Evolutionary conservation across 2,888 invertebrate genomes (phyloP).

Genomic region (Drosophila cyrtoloma): DNA sequence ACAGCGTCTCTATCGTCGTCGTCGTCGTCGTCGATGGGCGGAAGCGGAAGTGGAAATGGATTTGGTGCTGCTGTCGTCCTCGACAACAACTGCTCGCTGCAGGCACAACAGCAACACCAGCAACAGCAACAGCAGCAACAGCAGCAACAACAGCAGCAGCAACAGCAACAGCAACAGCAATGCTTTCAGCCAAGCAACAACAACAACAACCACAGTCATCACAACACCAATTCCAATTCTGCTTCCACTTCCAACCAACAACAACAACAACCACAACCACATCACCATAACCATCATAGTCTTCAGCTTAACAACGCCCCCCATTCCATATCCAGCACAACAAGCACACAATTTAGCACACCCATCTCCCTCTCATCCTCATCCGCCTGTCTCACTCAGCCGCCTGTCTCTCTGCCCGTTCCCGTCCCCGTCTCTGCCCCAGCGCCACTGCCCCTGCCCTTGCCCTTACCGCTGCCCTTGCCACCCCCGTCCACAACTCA

Average conservation of each 20-base stretch:
- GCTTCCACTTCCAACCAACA: constrained; percentile 83
- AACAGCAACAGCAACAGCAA: constrained; percentile 43
- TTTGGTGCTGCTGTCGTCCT: constrained; percentile 62
- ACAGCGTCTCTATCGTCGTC: constrained; percentile 44
- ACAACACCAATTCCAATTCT: constrained; percentile 80
- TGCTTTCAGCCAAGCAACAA: constrained; percentile 54
- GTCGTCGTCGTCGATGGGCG: constrained; percentile 52
- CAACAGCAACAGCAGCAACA: constrained; percentile 61
- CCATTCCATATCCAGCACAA: constrained; percentile 50
- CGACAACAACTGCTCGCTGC: constrained; percentile 46
- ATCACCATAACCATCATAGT: constrained; percentile 59
- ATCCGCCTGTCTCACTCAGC: constrained; percentile 23
- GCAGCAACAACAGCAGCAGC: constrained; percentile 42
- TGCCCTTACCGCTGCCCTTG: constrained; percentile 30
- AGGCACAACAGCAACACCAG: constrained; percentile 54
- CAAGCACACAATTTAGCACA: constrained; percentile 53
- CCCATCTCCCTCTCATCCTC: constrained; percentile 11
- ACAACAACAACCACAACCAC: constrained; percentile 52
- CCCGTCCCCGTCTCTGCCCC: constrained; percentile 22
- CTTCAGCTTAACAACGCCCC: constrained; percentile 48
- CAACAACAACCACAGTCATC: constrained; percentile 61
- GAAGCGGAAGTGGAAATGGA: constrained; percentile 79
- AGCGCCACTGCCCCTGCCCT: constrained; percentile 26
- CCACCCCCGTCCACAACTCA: constrained; percentile 45
- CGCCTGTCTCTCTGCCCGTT: constrained; percentile 19